Percentiles rank a stretch among this genome's conserved stretches.
Evolutionary conservation across 2,797 vertebrate genomes (phyloP).

Genomic region (Cryptoprocta ferox): DNA sequence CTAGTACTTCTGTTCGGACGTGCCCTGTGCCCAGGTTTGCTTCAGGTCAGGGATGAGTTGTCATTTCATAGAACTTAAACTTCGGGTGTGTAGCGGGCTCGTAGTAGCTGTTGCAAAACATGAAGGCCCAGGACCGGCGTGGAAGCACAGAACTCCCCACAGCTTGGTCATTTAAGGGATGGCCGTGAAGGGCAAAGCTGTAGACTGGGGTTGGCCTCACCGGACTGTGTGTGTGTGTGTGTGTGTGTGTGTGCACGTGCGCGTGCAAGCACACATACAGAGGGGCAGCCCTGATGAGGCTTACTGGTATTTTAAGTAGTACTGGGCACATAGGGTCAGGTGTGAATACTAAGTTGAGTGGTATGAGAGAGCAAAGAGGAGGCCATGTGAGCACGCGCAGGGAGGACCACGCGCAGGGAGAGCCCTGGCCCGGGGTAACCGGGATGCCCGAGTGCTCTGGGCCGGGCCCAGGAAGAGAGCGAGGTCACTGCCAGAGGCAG

Average conservation of each 20-base stretch:
- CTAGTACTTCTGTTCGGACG: too few relatives aligned
- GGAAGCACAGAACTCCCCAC: background rate
- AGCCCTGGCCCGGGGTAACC: background rate
- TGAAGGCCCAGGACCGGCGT: background rate
- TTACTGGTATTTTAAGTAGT: background rate
- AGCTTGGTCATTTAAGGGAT: rapidly evolving
- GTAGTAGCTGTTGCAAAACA: background rate
- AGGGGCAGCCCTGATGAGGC: background rate
- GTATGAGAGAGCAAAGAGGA: background rate
- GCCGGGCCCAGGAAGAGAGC: background rate
- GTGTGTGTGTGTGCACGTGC: background rate
- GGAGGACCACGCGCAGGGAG: rapidly evolving
- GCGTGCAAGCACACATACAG: background rate
- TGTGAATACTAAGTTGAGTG: background rate
- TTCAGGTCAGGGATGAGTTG: background rate
- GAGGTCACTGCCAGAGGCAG: background rate
- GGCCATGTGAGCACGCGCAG: background rate
- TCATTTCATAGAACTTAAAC: background rate
- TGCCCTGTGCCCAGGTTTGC: background rate
- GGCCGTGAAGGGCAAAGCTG: background rate
- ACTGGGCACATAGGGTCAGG: background rate
- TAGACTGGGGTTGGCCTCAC: too few relatives aligned
- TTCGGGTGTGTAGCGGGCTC: background rate
- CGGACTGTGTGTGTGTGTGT: rapidly evolving
- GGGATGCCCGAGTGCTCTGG: too few relatives aligned